Evolutionary conservation across 1,140 invertebrate species (phyloP), one percentile per base, ranked within the genome.

Genomic region (Bombus ignitus): DNA sequence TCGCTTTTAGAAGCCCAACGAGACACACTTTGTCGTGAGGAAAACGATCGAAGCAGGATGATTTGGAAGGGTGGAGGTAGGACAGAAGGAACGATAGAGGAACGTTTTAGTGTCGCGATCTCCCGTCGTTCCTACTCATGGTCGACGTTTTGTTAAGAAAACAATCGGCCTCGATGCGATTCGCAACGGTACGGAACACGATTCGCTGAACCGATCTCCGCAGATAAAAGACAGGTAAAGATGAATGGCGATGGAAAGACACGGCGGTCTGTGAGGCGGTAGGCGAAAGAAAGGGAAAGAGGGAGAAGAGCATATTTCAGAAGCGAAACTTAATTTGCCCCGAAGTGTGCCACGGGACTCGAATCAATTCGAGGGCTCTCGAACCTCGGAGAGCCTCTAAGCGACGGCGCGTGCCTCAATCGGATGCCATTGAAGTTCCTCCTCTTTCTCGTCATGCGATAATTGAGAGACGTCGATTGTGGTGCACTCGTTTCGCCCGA

Each of bases 341-440:
- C 91, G 89, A 95, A 95, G 93, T 94, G 91, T 94, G 92, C 92
- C 91, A 93, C 92, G 92, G 91, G 91, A 93, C 92, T 92, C 91
- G 93, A 92, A 95, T 95, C 94, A 92, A 94, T 95, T 94, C 92
- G 87, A 94, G 94, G 91, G 92, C 92, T 91, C 94, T 95, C 92
- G 93, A 94, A 93, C 85, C 89, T 92, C 92, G 71, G 87, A 92
- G 92, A 91, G 92, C 84, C 90, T 92, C 88, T 92, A 90, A 94
- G 91, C 92, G 91, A 93, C 91, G 92, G 93, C 93, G 92, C 93
- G 93, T 94, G 93, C 92, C 93, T 92, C 91, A 83, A 94, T 94
- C 92, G 92, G 91, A 93, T 92, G 87, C 90, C 91, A 93, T 94
- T 94, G 88, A 92, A 90, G 93, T 91, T 89, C 91, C 89, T 91